These are phyloP conservation scores for Trachythela sp. DNA, from an alignment of 64 coral and sea anemone genomes.

Conservation along the genomic window DNA sequence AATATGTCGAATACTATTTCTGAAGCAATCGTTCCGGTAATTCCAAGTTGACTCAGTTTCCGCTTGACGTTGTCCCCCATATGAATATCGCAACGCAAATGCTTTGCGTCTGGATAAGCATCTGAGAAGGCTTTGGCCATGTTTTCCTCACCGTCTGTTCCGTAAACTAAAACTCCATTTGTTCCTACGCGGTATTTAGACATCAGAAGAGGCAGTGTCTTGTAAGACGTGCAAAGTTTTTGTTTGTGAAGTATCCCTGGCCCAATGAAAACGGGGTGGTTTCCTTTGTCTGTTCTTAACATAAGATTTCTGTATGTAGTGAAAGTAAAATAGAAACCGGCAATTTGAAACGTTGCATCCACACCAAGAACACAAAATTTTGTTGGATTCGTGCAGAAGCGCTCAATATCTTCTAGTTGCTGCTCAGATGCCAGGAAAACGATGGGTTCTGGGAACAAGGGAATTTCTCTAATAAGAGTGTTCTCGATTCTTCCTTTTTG, in stretches of 20 bases:
- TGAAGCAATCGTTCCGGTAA: too few relatives aligned
- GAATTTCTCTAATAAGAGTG: slow-evolving; percentile 48
- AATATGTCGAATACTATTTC: too few relatives aligned
- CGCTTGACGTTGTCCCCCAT: too few relatives aligned
- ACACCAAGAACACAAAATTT: slow-evolving; percentile 17
- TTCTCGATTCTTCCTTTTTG: slow-evolving; percentile 41
- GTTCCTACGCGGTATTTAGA: too few relatives aligned
- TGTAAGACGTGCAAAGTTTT: not conserved
- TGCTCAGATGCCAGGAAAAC: slow-evolving; percentile 54
- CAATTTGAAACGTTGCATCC: slow-evolving; percentile 55
- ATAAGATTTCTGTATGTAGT: not conserved
- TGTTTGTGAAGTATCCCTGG: not conserved
- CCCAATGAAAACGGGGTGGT: not conserved
- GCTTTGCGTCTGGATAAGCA: too few relatives aligned
- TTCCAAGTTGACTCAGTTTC: too few relatives aligned
- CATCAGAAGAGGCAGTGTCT: too few relatives aligned
- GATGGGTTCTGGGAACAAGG: slow-evolving; percentile 39
- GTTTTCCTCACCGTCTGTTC: too few relatives aligned
- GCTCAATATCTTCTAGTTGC: slow-evolving; percentile 51
- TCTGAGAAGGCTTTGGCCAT: too few relatives aligned
- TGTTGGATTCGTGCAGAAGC: slow-evolving; percentile 45
- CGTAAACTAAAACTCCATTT: too few relatives aligned
- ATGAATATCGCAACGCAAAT: too few relatives aligned
- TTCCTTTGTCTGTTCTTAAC: not conserved
- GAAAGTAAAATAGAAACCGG: not conserved